phyloP scores from a whole-genome alignment of 2,113 vertebrate species.

The Dendropsophus ebraccatus region DNA sequence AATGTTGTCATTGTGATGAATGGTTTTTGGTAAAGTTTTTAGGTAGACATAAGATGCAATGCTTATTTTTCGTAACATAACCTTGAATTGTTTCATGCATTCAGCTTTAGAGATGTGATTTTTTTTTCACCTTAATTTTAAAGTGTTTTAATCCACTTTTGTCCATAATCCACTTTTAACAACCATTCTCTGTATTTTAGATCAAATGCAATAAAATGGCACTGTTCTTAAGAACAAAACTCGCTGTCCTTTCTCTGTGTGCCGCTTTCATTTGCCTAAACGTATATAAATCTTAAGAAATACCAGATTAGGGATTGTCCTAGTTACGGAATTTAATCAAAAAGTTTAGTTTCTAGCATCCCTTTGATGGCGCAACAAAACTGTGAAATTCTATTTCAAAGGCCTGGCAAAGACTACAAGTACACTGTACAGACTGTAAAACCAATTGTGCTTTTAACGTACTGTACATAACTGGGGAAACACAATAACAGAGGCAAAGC shows the following conservation, averaged over 20 bases:
- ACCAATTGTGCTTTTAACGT: slow-evolving; percentile 20
- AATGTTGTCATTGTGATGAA: background rate
- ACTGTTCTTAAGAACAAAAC: background rate
- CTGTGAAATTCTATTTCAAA: slow-evolving; percentile 53
- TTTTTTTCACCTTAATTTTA: background rate
- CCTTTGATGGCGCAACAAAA: slow-evolving; percentile 46
- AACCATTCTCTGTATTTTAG: background rate
- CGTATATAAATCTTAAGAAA: slow-evolving; percentile 24
- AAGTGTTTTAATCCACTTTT: background rate
- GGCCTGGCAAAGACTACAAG: slow-evolving; percentile 21
- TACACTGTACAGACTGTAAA: slow-evolving; percentile 6
- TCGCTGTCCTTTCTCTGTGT: background rate
- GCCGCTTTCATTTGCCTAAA: slow-evolving; percentile 15
- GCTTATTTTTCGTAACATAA: background rate
- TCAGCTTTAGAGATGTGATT: background rate
- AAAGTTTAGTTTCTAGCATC: slow-evolving; percentile 22
- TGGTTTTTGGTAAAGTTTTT: background rate
- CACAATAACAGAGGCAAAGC: slow-evolving; percentile 8
- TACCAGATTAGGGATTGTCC: slow-evolving; percentile 31
- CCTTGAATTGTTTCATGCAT: background rate
- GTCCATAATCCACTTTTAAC: background rate
- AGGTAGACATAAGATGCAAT: too few species aligned
- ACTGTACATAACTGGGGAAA: background rate
- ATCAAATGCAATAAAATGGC: slow-evolving; percentile 10
- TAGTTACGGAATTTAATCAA: slow-evolving; percentile 49